Percentiles rank a stretch among this genome's conserved stretches.
These are phyloP conservation scores for Sylvilagus floridanus DNA, from an alignment of 2,797 vertebrate species.

Conservation along the genomic window DNA sequence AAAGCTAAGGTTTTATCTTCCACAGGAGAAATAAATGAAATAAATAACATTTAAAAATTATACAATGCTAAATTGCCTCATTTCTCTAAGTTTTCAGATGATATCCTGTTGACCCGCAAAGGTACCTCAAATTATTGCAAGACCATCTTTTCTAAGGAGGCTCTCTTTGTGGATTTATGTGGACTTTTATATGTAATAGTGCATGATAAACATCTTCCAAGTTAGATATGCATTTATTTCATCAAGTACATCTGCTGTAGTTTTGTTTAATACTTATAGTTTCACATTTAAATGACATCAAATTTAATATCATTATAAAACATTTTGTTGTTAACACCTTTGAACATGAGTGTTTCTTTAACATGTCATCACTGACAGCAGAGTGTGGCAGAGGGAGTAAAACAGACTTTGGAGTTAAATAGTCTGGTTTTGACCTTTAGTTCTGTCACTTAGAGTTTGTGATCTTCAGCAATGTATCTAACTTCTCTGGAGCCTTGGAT, in stretches of 20 bases:
- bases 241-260: neutral
- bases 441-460: neutral
- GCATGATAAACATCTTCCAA: neutral
- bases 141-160: neutral
- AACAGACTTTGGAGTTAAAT: neutral
- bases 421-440: slow-evolving; percentile 8
- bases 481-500: slow-evolving; percentile 4
- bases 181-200: slow-evolving; percentile 12
- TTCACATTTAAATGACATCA: slow-evolving; percentile 21
- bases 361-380: neutral
- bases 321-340: neutral
- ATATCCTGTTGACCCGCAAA: slow-evolving; percentile 44
- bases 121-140: neutral
- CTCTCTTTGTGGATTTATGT: neutral
- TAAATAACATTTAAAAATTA: neutral
- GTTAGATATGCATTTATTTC: slow-evolving; percentile 38
- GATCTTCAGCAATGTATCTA: slow-evolving; percentile 31
- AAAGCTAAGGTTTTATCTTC: neutral
- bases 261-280: slow-evolving; percentile 12
- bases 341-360: neutral
- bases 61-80: slow-evolving; percentile 38
- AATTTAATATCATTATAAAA: slow-evolving; percentile 3
- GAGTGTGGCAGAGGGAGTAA: neutral
- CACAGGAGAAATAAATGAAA: slow-evolving; percentile 56
- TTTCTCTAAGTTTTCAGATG: slow-evolving; percentile 28